Evolutionary conservation across 1,140 invertebrate genomes (phyloP).

Genomic region (Tetranychus cinnabarinus): DNA sequence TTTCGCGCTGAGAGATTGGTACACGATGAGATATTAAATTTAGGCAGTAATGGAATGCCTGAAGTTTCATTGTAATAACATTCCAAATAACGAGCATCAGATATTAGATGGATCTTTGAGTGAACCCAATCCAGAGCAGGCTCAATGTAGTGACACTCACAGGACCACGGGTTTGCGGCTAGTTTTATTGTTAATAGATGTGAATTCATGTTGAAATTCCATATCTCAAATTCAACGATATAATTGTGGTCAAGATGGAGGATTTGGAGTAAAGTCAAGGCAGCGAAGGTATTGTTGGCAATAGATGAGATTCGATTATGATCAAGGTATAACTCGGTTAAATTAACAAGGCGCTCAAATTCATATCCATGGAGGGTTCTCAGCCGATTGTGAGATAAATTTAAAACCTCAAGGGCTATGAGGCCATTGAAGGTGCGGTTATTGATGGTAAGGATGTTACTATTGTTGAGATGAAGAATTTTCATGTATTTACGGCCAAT

Average conservation of each 20-base stretch:
- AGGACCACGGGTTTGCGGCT: constrained; percentile 61
- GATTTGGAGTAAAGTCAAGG: constrained; percentile 48
- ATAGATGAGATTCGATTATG: constrained; percentile 56
- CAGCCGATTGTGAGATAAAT: constrained; percentile 61
- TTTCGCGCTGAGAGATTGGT: not conserved
- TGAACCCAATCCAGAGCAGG: constrained; percentile 21
- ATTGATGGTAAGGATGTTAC: constrained; percentile 56
- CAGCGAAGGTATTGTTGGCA: constrained; percentile 50
- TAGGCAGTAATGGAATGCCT: constrained; percentile 10
- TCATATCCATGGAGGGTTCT: constrained; percentile 58
- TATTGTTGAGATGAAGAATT: constrained; percentile 58
- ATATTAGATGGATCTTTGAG: constrained; percentile 47
- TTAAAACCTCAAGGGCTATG: constrained; percentile 47
- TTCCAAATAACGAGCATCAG: constrained; percentile 47
- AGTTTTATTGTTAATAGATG: constrained; percentile 42
- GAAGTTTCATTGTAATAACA: constrained; percentile 41
- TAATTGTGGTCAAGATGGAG: constrained; percentile 60
- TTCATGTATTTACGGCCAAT: constrained; percentile 72
- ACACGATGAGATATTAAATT: constrained; percentile 54
- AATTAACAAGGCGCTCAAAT: constrained; percentile 52
- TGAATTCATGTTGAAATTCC: constrained; percentile 47
- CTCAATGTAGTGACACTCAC: constrained; percentile 58
- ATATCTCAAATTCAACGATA: constrained; percentile 50
- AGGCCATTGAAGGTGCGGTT: constrained; percentile 78
- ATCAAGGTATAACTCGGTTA: constrained; percentile 61